Base-by-base conservation (phyloP, 2,888 invertebrate genomes). In the Vesta saturnalis region DNA sequence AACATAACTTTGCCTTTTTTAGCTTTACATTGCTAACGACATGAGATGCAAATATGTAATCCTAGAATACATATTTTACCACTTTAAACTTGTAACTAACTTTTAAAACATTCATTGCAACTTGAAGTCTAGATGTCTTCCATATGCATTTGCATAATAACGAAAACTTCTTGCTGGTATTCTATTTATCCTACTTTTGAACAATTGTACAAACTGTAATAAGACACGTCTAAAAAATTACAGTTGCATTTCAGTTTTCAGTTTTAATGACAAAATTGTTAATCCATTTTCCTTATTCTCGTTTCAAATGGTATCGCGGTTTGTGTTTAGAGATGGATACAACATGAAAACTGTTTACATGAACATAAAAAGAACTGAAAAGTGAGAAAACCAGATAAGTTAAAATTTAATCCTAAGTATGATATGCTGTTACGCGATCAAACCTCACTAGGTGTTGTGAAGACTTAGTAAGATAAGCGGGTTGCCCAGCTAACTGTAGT, bases 131-230 rank as follows among this genome's bases (percentile, higher is more conserved):
- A 39, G 39, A 39, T 39, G n/a, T 39, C 39, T 39, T 39, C 12
- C 39, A 39, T n/a, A n/a, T 39, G 39, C n/a, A 39, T 39, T 39
- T n/a, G n/a, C 39, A 39, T 39, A 39, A 39, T 39, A n/a, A n/a
- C 39, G 39, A 8, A n/a, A 39, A 39, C 39, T 39, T 39, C n/a
- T 39, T n/a, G 8, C n/a, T 12, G 39, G 23, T 23, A 23, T 23
- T 23, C 3, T 23, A 3, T 8, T 23, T 8, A 23, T 23, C 23
- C 23, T 3, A 23, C 23, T 23, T 8, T 39, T 39, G n/a, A 39
- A 39, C 39, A 39, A 39, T 39, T 8, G 8, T 39, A n/a, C 39
- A n/a, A 39, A n/a, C n/a, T n/a, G 39, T 39, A 39, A 23, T 23
- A n/a, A 39, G 39, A 39, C 2, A 39, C 39, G 39, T 10, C 8